These are phyloP conservation scores for Pseudorectes ferrugineus DNA, from an alignment of 2,113 vertebrate species.

Conservation along the genomic window DNA sequence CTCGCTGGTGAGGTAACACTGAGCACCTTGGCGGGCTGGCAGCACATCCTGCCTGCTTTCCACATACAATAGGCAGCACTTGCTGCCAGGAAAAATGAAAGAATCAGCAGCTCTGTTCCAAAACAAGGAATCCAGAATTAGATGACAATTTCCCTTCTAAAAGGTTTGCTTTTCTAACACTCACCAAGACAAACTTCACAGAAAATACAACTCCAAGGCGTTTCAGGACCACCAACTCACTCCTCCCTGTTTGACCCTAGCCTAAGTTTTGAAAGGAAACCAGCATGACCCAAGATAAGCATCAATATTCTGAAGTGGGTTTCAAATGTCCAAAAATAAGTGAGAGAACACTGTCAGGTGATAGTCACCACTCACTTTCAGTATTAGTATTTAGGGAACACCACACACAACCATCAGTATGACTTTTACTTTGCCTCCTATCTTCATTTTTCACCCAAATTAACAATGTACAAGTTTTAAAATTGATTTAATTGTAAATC, in stretches of 20 bases:
- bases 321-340: background rate
- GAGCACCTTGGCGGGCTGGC: background rate
- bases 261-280: background rate
- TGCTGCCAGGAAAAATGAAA: slow-evolving; percentile 51
- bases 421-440: background rate
- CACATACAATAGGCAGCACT: slow-evolving; percentile 25
- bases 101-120: slow-evolving; percentile 23
- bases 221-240: background rate
- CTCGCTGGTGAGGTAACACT: background rate
- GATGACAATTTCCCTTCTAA: background rate
- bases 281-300: background rate
- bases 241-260: accelerated
- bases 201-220: background rate
- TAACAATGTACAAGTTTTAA: background rate
- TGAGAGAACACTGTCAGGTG: background rate
- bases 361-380: background rate
- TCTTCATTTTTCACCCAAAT: background rate
- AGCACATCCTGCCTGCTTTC: slow-evolving; percentile 43
- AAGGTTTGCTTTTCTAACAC: background rate
- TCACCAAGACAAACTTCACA: background rate
- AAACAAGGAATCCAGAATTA: slow-evolving; percentile 11
- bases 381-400: background rate
- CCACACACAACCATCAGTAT: background rate
- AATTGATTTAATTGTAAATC: background rate
- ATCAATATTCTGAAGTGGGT: background rate